Evolutionary conservation across 30 jellyfish, hydroid and myxozoan genomes (phyloP).

Genomic region (Nemopilema nomurai): DNA sequence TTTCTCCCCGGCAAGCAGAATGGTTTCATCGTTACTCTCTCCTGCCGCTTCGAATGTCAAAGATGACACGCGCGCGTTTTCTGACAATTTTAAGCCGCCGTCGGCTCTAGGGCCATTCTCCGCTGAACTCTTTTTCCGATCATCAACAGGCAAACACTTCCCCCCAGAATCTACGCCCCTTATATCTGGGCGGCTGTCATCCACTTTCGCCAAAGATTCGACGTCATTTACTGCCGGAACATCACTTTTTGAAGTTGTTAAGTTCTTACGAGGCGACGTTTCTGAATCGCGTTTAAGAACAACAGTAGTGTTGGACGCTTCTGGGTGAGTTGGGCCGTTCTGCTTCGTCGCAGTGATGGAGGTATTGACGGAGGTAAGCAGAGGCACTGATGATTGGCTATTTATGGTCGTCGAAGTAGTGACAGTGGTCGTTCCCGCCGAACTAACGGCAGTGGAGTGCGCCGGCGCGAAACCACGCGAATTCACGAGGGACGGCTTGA

Average conservation of each 20-base stretch:
- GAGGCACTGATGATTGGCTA: neutral
- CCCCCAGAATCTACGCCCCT: neutral
- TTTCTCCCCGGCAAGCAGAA: conserved; percentile 94
- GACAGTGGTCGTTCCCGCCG: conserved; percentile 9
- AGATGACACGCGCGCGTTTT: neutral
- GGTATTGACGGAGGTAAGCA: conserved; percentile 1
- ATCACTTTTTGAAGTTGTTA: neutral
- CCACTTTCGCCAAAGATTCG: neutral
- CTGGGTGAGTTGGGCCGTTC: neutral
- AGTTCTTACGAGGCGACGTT: neutral
- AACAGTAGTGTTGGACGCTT: neutral
- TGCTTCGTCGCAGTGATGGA: neutral
- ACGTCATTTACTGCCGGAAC: neutral
- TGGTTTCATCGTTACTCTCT: conserved; percentile 79
- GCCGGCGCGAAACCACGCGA: conserved; percentile 34
- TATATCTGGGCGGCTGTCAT: neutral
- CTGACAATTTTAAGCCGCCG: neutral
- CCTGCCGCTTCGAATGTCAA: conserved; percentile 25
- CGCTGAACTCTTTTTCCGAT: neutral
- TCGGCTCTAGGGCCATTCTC: neutral
- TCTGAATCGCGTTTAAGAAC: neutral
- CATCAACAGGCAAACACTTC: neutral
- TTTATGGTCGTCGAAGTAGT: neutral
- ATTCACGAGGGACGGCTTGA: conserved; percentile 47
- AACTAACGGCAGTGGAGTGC: neutral